Evolutionary conservation across 2,113 vertebrate genomes (phyloP).

Genomic region (Varanus salvator): DNA sequence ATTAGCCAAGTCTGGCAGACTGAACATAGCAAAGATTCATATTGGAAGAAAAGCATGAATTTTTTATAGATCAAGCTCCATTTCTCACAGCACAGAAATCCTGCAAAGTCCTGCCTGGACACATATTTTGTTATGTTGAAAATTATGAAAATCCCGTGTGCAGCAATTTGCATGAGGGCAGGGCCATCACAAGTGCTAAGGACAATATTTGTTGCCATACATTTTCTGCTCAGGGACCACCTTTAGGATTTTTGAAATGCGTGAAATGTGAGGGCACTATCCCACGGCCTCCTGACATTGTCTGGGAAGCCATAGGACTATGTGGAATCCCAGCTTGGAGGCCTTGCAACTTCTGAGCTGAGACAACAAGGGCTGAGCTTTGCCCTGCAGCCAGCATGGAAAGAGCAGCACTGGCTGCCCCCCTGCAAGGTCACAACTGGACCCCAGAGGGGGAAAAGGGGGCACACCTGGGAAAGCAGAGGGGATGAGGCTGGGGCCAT

Average conservation of each 20-base stretch:
- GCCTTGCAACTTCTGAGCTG: too few species aligned
- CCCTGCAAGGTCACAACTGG: too few species aligned
- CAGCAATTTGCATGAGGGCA: not conserved
- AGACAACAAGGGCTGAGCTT: too few species aligned
- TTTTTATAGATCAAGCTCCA: not conserved
- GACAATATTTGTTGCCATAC: not conserved
- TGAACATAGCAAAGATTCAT: not conserved
- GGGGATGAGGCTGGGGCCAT: too few species aligned
- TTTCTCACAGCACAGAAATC: not conserved
- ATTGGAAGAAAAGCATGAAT: not conserved
- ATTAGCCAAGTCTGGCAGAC: not conserved
- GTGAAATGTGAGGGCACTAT: too few species aligned
- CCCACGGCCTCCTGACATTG: too few species aligned
- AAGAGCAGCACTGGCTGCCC: too few species aligned
- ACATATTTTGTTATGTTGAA: not conserved
- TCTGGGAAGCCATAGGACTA: too few species aligned
- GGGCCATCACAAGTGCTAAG: not conserved
- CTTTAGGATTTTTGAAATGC: not conserved
- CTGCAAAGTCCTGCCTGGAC: not conserved
- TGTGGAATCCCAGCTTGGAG: too few species aligned
- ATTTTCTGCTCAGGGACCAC: not conserved
- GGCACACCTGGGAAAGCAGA: too few species aligned
- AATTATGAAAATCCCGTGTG: not conserved
- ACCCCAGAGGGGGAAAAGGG: too few species aligned
- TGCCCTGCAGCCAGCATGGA: too few species aligned